Percentiles rank a stretch among this genome's conserved stretches.
Evolutionary conservation across 2,888 invertebrate genomes (phyloP).

Genomic region (Chrysomela aeneicollis): DNA sequence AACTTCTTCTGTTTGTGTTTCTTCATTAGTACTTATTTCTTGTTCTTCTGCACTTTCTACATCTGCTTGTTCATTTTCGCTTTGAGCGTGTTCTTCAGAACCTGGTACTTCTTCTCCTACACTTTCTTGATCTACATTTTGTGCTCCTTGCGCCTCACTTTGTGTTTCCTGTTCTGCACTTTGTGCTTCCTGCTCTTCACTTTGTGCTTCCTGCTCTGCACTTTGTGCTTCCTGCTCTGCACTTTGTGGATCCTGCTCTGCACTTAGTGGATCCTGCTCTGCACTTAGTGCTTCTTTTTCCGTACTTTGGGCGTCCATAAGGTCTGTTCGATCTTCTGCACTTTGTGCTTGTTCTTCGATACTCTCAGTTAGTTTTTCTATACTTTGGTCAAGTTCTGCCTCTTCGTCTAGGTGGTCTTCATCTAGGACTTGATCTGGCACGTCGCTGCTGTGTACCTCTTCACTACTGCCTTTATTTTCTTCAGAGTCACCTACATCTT

Average conservation of each 20-base stretch:
- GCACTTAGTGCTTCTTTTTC: conserved; percentile 13
- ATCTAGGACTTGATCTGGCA: conserved; percentile 1
- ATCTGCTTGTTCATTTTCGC: conserved; percentile 32
- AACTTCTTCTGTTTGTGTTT: conserved; percentile 21
- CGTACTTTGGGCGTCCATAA: conserved; percentile 42
- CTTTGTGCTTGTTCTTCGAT: conserved; percentile 29
- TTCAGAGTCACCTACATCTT: conserved; percentile 60
- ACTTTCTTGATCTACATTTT: conserved; percentile 3
- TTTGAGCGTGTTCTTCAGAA: conserved; percentile 30
- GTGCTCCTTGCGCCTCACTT: conserved; percentile 35
- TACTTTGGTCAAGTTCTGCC: conserved; percentile 26
- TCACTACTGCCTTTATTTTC: conserved; percentile 49
- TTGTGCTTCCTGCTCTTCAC: conserved; percentile 29
- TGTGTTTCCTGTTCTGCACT: conserved; percentile 30
- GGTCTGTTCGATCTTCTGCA: conserved; percentile 30
- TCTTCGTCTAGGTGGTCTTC: conserved; percentile 32
- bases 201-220: conserved; percentile 28
- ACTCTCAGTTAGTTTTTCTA: conserved; percentile 49
- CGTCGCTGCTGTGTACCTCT: conserved; percentile 34
- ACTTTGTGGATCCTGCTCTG: conserved; percentile 1
- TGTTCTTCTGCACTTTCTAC: conserved; percentile 16
- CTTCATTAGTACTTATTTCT: no score
- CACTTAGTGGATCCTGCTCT: neutral
- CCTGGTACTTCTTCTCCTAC: conserved; percentile 31
- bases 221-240: conserved; percentile 7